These are phyloP conservation scores for Abrostola tripartita DNA, from an alignment of 2,888 invertebrate species.

Conservation along the genomic window DNA sequence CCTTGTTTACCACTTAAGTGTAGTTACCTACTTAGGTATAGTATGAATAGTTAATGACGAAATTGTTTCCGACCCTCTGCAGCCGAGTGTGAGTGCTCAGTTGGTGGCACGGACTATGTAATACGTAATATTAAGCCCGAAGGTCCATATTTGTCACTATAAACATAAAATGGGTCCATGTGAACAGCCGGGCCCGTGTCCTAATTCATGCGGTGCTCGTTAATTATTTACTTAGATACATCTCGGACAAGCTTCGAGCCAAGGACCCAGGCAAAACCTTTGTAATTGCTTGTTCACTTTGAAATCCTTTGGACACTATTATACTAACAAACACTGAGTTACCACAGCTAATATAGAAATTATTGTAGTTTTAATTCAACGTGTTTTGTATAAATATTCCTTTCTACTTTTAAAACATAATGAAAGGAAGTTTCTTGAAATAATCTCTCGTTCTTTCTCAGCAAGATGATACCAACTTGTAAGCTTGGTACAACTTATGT, in stretches of 20 bases:
- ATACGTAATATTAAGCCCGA: constrained; percentile 62
- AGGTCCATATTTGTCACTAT: constrained; percentile 73
- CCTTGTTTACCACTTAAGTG: constrained; percentile 60
- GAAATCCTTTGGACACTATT: constrained; percentile 63
- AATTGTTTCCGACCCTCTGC: constrained; percentile 62
- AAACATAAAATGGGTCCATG: constrained; percentile 69
- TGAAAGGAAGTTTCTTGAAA: neutral
- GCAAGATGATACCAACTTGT: too few species aligned
- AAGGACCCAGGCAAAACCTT: constrained; percentile 62
- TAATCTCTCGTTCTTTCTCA: neutral
- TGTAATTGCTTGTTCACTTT: constrained; percentile 75
- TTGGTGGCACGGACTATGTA: constrained; percentile 51
- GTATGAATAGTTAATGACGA: constrained; percentile 69
- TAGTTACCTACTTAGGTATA: constrained; percentile 54
- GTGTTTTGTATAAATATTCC: neutral
- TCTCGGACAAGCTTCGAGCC: constrained; percentile 64
- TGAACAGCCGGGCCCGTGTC: constrained; percentile 60
- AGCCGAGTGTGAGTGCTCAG: constrained; percentile 54
- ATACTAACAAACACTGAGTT: constrained; percentile 38
- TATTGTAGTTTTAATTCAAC: constrained; percentile 21
- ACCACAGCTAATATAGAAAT: constrained; percentile 7
- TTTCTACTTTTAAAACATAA: neutral
- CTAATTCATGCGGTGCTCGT: constrained; percentile 73
- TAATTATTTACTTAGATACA: constrained; percentile 79
- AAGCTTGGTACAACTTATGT: too few species aligned